A percentile compares a stretch with the other conserved stretches of the same genome.
These are phyloP conservation scores for Danionella cerebrum DNA, from an alignment of 2,113 vertebrate genomes.

Conservation along the genomic window DNA sequence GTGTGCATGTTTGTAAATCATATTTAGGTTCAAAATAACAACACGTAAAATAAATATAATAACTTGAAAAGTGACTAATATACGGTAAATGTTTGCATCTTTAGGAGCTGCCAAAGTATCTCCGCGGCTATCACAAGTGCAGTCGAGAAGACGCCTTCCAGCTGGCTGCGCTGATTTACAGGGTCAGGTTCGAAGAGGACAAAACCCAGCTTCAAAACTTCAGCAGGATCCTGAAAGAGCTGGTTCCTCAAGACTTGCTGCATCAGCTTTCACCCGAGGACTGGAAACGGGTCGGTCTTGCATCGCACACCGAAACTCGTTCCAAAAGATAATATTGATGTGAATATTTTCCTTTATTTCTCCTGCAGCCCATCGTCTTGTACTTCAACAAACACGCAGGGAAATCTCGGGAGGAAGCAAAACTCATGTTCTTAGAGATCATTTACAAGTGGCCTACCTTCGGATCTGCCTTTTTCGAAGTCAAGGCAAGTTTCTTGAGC, in stretches of 20 bases:
- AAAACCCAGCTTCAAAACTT: conserved; percentile 92
- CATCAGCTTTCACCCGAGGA: conserved; percentile 92
- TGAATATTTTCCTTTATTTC: not conserved
- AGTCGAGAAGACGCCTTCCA: conserved; percentile 88
- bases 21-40: no score
- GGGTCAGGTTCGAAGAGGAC: conserved; percentile 93
- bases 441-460: conserved; percentile 97
- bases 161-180: conserved; percentile 87
- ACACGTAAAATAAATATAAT: no score
- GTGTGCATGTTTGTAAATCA: no score
- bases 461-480: conserved; percentile 97
- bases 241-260: conserved; percentile 90
- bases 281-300: conserved; percentile 93
- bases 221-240: conserved; percentile 85
- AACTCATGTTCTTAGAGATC: conserved; percentile 90
- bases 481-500: conserved; percentile 71
- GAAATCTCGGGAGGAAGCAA: conserved; percentile 90
- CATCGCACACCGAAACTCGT: no score
- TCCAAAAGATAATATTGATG: not conserved
- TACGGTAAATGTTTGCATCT: no score
- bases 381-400: conserved; percentile 94
- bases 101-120: conserved; percentile 92
- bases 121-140: conserved; percentile 96
- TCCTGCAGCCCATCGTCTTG: conserved; percentile 76
- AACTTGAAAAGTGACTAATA: no score